Percentiles rank a stretch among this genome's conserved stretches.
phyloP scores from a whole-genome alignment of 2,797 vertebrate species.

The Cynodonichthys magdalenae region DNA sequence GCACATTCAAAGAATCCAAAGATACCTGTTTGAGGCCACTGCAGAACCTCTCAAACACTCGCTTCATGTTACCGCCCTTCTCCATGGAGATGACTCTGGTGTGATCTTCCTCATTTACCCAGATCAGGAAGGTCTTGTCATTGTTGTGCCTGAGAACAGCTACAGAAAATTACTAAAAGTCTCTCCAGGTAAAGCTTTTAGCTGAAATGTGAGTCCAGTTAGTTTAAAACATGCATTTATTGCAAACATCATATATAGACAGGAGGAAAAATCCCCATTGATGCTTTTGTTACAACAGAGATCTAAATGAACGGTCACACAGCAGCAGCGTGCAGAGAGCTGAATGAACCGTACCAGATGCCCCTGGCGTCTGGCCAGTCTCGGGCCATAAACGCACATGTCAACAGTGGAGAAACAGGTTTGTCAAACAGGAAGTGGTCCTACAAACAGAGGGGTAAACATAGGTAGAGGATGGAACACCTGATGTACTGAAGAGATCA shows the following conservation, averaged over 20 bases:
- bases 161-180: constrained; percentile 3
- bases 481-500: background rate
- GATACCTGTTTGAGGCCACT: constrained; percentile 89
- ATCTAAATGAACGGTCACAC: constrained; percentile 19
- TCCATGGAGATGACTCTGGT: constrained; percentile 97
- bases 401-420: constrained; percentile 91
- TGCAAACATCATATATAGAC: background rate
- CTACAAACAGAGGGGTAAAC: constrained; percentile 60
- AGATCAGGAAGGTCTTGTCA: constrained; percentile 94
- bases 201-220: background rate
- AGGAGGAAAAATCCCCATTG: background rate
- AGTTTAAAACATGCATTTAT: background rate
- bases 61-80: constrained; percentile 96
- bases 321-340: constrained; percentile 47
- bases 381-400: constrained; percentile 91
- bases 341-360: constrained; percentile 86
- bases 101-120: constrained; percentile 96
- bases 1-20: background rate
- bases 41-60: constrained; percentile 95
- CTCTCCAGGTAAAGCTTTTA: constrained; percentile 4
- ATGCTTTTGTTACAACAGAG: background rate
- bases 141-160: constrained; percentile 87
- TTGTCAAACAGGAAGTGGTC: constrained; percentile 96
- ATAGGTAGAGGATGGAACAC: constrained; percentile 8
- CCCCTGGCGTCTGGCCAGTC: constrained; percentile 95